Evolutionary conservation across 1,140 invertebrate species (phyloP), one percentile per base, ranked within the genome.

Genomic region (Drosophila parvula): DNA sequence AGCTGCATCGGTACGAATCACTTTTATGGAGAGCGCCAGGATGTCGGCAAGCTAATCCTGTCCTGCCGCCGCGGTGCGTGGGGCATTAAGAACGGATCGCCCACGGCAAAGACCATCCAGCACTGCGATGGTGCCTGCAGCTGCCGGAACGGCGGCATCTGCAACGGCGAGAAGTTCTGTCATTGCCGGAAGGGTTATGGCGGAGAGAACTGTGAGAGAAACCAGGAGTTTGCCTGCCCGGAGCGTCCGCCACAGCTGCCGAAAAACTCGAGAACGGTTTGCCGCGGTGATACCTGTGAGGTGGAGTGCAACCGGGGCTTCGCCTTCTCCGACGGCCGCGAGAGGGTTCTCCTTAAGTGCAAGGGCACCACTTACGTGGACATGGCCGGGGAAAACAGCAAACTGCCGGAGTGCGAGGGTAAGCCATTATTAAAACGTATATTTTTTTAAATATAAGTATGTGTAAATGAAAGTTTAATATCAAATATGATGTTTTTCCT

Each of bases 121-220:
- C 56, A 50, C 11, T 67, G 55, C 32, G 55, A 58, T 22, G 63
- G 63, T 11, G 63, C 63, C 4, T 58, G 55, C 34, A 16, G 27
- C 30, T 64, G 61, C 14, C 61, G 51, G 0, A 64, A 64, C 18
- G 61, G 61, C 27, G 61, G 61, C 28, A 64, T 64, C 50, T 64
- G 61, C 40, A 64, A 56, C 14, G 61, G 61, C 3, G 61, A 64
- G 11, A 64, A 64, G 14, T 43, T 55, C 38, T 64, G 61, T 12
- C 61, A 64, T 40, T 64, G 61, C 40, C 50, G 38, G 4, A 64
- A 64, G 22, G 61, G 50, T 5, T 64, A 27, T 32, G 58, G 58
- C 14, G 58, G 58, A 7, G 58, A 47, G 4, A 60, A 36, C 18
- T 60, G 58, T 32, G 58, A 60, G 44, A 60, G 45, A 4, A 10